phyloP scores from a whole-genome alignment of 2,797 vertebrate species.

The Gambelia wislizenii region DNA sequence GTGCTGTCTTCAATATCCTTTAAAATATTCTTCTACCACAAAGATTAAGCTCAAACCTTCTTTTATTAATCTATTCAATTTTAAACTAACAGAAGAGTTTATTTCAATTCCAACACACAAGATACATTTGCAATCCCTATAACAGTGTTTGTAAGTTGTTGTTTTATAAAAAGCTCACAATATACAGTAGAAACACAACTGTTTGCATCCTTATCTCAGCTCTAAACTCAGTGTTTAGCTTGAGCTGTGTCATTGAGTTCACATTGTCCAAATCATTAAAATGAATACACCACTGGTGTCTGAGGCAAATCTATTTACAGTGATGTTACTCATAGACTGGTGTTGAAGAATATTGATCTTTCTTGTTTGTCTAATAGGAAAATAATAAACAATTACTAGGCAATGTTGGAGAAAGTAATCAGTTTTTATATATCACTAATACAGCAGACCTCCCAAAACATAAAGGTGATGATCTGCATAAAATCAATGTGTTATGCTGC shows the following conservation, averaged over 20 bases:
- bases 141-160: constrained; percentile 17
- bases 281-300: constrained; percentile 89
- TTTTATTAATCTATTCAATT: constrained; percentile 11
- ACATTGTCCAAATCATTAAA: constrained; percentile 95
- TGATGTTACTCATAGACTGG: constrained; percentile 93
- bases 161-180: constrained; percentile 39
- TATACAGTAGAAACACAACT: constrained; percentile 61
- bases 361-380: constrained; percentile 98
- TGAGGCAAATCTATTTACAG: constrained; percentile 96
- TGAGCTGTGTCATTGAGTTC: constrained; percentile 90
- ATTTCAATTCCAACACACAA: constrained; percentile 29
- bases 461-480: constrained; percentile 98
- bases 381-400: constrained; percentile 99
- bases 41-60: not conserved
- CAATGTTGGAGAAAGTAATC: constrained; percentile 92
- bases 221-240: constrained; percentile 66
- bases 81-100: not conserved
- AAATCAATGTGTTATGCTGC: constrained; percentile 96
- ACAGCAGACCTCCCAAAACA: constrained; percentile 89
- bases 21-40: not conserved
- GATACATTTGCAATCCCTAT: constrained; percentile 10
- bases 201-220: constrained; percentile 74
- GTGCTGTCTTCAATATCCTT: not conserved
- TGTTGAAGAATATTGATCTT: constrained; percentile 96
- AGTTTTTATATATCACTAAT: constrained; percentile 97